phyloP scores from a whole-genome alignment of 30 jellyfish, hydroid and myxozoan genomes.

The Turritopsis dohrnii region DNA sequence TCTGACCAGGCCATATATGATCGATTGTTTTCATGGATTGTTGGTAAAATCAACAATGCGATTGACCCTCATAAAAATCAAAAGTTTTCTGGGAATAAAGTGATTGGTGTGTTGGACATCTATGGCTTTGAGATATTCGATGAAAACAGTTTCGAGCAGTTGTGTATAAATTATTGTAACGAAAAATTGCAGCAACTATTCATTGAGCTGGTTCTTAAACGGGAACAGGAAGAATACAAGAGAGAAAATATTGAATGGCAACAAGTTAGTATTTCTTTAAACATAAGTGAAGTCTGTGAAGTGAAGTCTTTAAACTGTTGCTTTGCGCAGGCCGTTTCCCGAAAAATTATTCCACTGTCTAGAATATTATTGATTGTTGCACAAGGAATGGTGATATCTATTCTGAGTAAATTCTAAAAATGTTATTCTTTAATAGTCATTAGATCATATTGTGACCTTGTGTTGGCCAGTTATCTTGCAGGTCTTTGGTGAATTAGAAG shows the following conservation, averaged over 20 bases:
- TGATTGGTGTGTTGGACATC: constrained; percentile 83
- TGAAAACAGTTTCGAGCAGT: constrained; percentile 81
- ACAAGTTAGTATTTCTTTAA: constrained; percentile 36
- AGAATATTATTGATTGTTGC: too few relatives aligned
- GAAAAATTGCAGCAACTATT: constrained; percentile 89
- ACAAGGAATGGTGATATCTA: too few relatives aligned
- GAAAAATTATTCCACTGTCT: too few relatives aligned
- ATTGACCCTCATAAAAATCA: constrained; percentile 58
- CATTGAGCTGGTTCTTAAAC: constrained; percentile 81
- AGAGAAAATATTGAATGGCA: constrained; percentile 90
- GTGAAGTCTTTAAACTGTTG: background rate
- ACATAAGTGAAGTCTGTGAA: background rate
- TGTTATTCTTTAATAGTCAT: too few relatives aligned
- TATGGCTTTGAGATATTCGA: constrained; percentile 92
- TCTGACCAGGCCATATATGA: constrained; percentile 70
- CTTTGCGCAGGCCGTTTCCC: too few relatives aligned
- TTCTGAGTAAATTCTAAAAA: too few relatives aligned
- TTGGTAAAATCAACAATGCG: constrained; percentile 73
- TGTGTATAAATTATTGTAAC: constrained; percentile 85
- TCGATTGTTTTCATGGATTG: constrained; percentile 87
- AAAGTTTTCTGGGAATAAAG: constrained; percentile 50
- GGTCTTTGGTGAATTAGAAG: background rate
- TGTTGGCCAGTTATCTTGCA: too few relatives aligned
- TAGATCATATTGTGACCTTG: too few relatives aligned
- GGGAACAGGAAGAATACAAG: constrained; percentile 83